These are phyloP conservation scores for Gryllus longicercus DNA, from an alignment of 2,888 invertebrate genomes.

Conservation along the genomic window DNA sequence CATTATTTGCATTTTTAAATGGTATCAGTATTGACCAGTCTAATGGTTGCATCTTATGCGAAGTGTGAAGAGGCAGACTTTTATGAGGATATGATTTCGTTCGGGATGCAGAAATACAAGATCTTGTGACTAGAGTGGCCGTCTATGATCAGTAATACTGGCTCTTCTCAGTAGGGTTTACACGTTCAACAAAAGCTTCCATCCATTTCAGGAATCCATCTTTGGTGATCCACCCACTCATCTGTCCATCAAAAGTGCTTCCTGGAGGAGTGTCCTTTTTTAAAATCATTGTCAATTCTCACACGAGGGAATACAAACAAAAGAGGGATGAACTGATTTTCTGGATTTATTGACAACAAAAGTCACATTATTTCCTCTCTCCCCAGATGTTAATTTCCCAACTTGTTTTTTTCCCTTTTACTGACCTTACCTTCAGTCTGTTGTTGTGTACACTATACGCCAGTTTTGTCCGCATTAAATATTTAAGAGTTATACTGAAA, in stretches of 20 bases:
- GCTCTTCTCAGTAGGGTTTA: background rate
- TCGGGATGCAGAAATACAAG: background rate
- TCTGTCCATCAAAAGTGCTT: too few species aligned
- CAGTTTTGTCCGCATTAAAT: constrained; percentile 25
- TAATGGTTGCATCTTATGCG: constrained; percentile 21
- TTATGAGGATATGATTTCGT: background rate
- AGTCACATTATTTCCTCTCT: constrained; percentile 26
- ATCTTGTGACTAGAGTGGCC: constrained; percentile 21
- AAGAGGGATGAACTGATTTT: background rate
- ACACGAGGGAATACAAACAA: background rate
- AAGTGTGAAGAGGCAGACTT: constrained; percentile 21
- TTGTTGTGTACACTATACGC: constrained; percentile 28
- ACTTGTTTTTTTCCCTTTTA: constrained; percentile 27
- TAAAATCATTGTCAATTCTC: constrained; percentile 2
- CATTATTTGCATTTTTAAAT: constrained; percentile 12
- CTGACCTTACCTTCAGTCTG: constrained; percentile 23
- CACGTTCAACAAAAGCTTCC: too few species aligned
- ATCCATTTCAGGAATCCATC: too few species aligned
- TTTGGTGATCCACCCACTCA: too few species aligned
- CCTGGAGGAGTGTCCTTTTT: too few species aligned
- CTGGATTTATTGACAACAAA: constrained; percentile 24
- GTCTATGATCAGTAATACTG: constrained; percentile 21
- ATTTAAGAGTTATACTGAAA: background rate
- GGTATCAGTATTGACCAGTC: constrained; percentile 19
- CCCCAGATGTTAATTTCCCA: constrained; percentile 29